Evolutionary conservation across 2,113 vertebrate genomes (phyloP), one percentile per base, ranked within the genome.

Genomic region (Paedocypris sp.): DNA sequence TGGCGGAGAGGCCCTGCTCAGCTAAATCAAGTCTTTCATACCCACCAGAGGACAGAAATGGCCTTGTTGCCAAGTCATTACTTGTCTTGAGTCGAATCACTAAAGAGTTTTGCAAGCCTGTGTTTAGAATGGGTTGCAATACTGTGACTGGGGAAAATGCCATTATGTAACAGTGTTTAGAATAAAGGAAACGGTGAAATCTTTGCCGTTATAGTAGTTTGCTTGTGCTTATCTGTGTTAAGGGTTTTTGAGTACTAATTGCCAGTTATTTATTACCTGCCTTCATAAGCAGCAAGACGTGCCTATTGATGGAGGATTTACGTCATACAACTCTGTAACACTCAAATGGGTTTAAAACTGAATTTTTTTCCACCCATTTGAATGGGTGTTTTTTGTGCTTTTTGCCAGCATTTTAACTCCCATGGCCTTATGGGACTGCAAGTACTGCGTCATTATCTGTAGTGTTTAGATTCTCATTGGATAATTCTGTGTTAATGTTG

Each of bases 1-100:
- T 19, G 33, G 11, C 31, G 73, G 70, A 32, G 76, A 76, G 72
- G 59, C 78, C 63, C 68, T 62, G 59, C 33, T 13, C n/a, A 1
- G 62, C 64, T 82, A 79, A 81, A 84, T 78, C 66, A 63, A 47
- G 11, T 72, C 77, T 79, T 84, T 86, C 82, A 86, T 81, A 53
- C 5, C 8, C 60, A 79, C 65, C 6, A 62, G 75, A 73, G 70
- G 67, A 84, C 80, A 84, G 66, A 77, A 80, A 78, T 76, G 71
- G 56, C 75, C 77, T 77, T 81, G 76, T 86, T 64, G 41, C 3
- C 39, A 43, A 32, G 19, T 59, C 64, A 75, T 75, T 70, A 18
- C 53, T 67, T 6, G 73, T 35, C 58, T 77, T 70, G 60, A 43
- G 61, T 64, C 53, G 48, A 20, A n/a, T 64, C 31, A n/a, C 19